Evolutionary conservation across 2,888 invertebrate species (phyloP), one percentile per base, ranked within the genome.

Genomic region (Acrocyrtus sp.): DNA sequence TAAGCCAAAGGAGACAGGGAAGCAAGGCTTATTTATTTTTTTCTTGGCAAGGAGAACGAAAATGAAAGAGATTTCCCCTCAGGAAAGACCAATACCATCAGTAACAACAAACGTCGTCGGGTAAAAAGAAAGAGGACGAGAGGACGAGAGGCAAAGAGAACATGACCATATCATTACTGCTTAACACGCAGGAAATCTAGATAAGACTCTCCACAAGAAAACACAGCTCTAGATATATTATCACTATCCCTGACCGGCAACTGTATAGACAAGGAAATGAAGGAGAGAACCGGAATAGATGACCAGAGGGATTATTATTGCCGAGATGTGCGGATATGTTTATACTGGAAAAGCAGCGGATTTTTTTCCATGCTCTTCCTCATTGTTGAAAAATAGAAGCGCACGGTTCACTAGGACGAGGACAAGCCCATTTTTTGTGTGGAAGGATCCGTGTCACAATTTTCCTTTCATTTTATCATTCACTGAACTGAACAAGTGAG

Each of bases 241-340:
- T n/a, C n/a, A n/a, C n/a, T n/a, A n/a, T n/a, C n/a, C n/a, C n/a
- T n/a, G n/a, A n/a, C n/a, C n/a, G n/a, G n/a, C n/a, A n/a, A n/a
- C n/a, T n/a, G n/a, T n/a, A n/a, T n/a, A n/a, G n/a, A n/a, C n/a
- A 65, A 51, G 47, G 47, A 61, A 68, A 60, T 26, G 51, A 24
- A 58, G 45, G 43, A 62, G 34, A 26, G 47, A 29, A 53, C 53
- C 29, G 47, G 39, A 47, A 47, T 61, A 68, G 60, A 68, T 68
- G 68, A 68, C 68, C 68, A 54, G 68, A 54, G 68, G 68, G 68
- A 68, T 68, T 68, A 68, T 57, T 68, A 54, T 29, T 66, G 45
- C 43, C 27, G 48, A n/a, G n/a, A n/a, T n/a, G n/a, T n/a, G n/a
- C n/a, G n/a, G n/a, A n/a, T n/a, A n/a, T n/a, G n/a, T n/a, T n/a